Percentiles rank a stretch among this genome's conserved stretches.
Conservation (phyloP, 2,888 invertebrate species). For the Catotricha subobsoleta region DNA sequence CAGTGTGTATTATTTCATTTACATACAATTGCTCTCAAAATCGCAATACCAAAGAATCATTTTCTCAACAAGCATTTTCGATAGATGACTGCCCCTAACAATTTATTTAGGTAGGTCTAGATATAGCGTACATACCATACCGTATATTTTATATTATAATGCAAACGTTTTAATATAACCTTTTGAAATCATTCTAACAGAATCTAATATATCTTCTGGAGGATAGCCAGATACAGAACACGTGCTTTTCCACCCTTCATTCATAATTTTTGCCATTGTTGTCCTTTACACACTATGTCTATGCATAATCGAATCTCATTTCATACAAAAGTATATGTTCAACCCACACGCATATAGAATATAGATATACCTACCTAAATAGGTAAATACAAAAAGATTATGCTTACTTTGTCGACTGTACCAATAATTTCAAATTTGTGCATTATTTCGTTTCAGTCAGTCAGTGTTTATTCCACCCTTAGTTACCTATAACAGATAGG, state of each 20-base stretch:
- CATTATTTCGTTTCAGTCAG: not conserved
- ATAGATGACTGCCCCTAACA: no score
- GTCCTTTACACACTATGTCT: not conserved
- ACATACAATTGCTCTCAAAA: no score
- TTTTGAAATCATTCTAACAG: slow-evolving; percentile 3
- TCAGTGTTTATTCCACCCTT: no score
- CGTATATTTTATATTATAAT: no score
- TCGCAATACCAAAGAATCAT: no score
- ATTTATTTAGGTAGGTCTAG: no score
- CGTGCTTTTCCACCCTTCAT: slow-evolving; percentile 6
- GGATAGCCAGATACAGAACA: slow-evolving; percentile 1
- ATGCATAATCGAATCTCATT: not conserved
- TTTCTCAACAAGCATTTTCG: no score
- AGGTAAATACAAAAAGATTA: no score
- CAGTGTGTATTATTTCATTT: not conserved
- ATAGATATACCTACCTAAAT: no score
- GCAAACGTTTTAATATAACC: no score
- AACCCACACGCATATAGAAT: not conserved
- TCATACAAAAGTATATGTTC: not conserved
- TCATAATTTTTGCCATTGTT: not conserved
- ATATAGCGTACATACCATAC: no score
- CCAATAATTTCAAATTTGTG: slow-evolving; percentile 4
- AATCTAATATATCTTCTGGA: slow-evolving; percentile 1
- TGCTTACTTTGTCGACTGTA: not conserved
- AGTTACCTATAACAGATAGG: no score